Conservation (phyloP, 2,797 vertebrate species). For the Odontamblyopus lacepedii region DNA sequence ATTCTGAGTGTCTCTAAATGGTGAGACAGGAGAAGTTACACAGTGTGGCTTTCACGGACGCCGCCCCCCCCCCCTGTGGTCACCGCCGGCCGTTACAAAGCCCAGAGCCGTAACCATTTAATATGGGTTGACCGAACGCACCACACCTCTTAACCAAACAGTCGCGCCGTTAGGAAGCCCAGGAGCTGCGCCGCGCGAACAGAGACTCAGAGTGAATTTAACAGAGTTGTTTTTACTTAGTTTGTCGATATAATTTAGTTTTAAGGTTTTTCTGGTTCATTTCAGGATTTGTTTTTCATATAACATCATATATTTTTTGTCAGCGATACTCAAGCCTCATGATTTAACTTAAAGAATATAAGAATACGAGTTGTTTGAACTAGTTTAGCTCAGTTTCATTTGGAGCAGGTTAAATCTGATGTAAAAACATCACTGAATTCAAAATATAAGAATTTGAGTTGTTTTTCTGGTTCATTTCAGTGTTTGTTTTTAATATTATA, state of each 20-base stretch:
- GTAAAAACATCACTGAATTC: too few species aligned
- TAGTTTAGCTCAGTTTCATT: too few species aligned
- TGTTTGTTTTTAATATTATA: too few species aligned
- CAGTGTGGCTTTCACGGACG: conserved; percentile 24
- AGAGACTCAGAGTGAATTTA: neutral
- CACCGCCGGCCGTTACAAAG: conserved; percentile 70
- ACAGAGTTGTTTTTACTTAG: neutral
- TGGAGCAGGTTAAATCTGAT: too few species aligned
- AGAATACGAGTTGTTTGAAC: too few species aligned
- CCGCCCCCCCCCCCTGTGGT: conserved; percentile 53
- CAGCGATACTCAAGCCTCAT: too few species aligned
- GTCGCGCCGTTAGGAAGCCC: conserved; percentile 46
- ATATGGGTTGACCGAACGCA: conserved; percentile 76
- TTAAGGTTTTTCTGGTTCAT: neutral
- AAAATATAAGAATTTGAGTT: too few species aligned
- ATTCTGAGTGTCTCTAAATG: conserved; percentile 70
- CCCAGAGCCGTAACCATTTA: conserved; percentile 72
- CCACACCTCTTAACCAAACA: conserved; percentile 65
- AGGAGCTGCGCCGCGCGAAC: conserved; percentile 5
- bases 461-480: too few species aligned
- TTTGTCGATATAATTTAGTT: neutral
- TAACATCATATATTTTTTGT: too few species aligned
- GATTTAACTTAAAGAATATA: too few species aligned
- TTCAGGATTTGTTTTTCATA: neutral
- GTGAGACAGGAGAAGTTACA: conserved; percentile 40